Base-by-base conservation (phyloP, 2,797 vertebrate species). In the Leucoraja ocellata region DNA sequence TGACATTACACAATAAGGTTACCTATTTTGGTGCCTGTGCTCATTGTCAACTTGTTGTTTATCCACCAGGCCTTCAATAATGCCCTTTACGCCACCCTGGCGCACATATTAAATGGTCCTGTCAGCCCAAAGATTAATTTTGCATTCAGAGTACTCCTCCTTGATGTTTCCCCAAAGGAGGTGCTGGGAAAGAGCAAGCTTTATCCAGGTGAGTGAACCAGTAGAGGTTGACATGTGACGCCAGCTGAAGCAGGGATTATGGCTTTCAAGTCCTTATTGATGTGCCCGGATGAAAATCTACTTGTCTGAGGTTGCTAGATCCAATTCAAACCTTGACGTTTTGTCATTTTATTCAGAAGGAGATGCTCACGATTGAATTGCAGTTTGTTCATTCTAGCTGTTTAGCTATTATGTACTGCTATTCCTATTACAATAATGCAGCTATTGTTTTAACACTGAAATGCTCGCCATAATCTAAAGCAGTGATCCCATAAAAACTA, bases 41-140 rank as follows among this genome's bases (percentile, higher is more conserved):
- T 63, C 77, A 80, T 18, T 93, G 58, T 81, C 46, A 81, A 21
- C 68, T 79, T 68, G n/a, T 2, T 23, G 0, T 93, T 79, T 93
- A 23, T 81, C 76, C 32, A 11, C 92, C 94, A 99, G 98, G 94
- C 96, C 93, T 98, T 98, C 94, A 96, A 96, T 94, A 93, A 94
- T 93, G 97, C 97, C 23, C 95, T 98, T 94, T 96, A 97, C 96
- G 94, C 93, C 95, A 96, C 98, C 96, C 95, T 98, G 77, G 94
- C 95, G 94, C 93, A 96, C 93, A 94, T 95, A 77, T 93, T 97
- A 94, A 94, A 94, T 81, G 95, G 96, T 93, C 96, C 96, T 93
- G 94, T 96, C 94, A 95, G 95, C 91, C 61, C 93, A 58, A 95
- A 96, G n/a, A 96, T 97, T 83, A 74, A 78, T n/a, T 96, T 96